Conservation (phyloP, 2,797 vertebrate genomes). For the Decapterus maruadsi region DNA sequence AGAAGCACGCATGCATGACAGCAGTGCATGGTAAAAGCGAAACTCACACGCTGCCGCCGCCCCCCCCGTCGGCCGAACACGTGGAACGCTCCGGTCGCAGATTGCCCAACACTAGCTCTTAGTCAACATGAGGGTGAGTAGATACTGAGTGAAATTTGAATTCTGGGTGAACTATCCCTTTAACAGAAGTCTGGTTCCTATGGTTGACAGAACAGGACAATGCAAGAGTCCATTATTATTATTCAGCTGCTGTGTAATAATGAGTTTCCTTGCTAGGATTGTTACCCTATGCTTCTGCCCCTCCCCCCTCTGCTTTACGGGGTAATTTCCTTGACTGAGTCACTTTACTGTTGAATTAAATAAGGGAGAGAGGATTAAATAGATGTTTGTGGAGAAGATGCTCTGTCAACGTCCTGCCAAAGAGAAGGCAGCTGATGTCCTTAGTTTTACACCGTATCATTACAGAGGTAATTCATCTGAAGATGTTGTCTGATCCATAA, state of each 20-base stretch:
- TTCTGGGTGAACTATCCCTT: too few relatives aligned
- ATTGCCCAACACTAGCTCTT: too few relatives aligned
- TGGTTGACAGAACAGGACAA: neutral
- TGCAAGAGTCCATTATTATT: conserved; percentile 6
- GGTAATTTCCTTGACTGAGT: conserved; percentile 6
- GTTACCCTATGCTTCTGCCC: neutral
- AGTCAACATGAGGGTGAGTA: too few relatives aligned
- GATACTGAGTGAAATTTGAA: too few relatives aligned
- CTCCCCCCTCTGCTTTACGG: neutral
- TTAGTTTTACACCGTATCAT: conserved; percentile 23
- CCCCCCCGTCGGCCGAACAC: too few relatives aligned
- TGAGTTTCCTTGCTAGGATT: neutral
- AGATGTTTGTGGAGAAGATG: conserved; percentile 16
- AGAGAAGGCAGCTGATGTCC: conserved; percentile 1
- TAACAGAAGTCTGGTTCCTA: neutral
- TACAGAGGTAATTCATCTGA: conserved; percentile 3
- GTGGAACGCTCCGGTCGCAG: too few relatives aligned
- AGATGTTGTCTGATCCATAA: conserved; percentile 18
- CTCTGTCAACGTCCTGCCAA: conserved; percentile 4
- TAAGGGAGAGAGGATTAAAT: neutral
- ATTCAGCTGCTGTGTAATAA: conserved; percentile 9
- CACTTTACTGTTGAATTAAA: conserved; percentile 7
- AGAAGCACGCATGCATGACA: too few relatives aligned
- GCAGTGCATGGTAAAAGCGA: too few relatives aligned
- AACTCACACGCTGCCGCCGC: too few relatives aligned